A percentile compares a stretch with the other conserved stretches of the same genome.
Evolutionary conservation across 1,140 invertebrate species (phyloP).

Genomic region (Antheraea mylitta): DNA sequence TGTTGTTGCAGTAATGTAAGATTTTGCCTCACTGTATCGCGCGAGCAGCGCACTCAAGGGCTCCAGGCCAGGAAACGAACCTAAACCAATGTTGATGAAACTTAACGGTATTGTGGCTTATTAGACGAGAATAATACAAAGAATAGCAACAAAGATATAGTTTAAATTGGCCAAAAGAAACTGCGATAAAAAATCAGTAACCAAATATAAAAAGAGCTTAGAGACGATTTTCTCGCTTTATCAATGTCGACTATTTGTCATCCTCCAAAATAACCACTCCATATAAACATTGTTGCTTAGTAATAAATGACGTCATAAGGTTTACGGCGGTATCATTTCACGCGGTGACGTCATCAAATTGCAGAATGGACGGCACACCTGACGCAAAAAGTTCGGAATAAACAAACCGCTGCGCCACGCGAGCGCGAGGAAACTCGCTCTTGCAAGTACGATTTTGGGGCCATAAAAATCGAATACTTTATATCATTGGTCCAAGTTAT

Average conservation of each 20-base stretch:
- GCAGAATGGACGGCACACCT: constrained; percentile 42
- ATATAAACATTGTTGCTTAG: not conserved
- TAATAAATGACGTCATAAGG: constrained; percentile 18
- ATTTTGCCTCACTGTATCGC: no score
- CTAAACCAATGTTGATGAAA: no score
- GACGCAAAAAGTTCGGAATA: constrained; percentile 50
- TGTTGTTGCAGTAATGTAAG: no score
- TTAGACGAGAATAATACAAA: no score
- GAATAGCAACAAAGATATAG: no score
- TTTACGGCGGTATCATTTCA: constrained; percentile 10
- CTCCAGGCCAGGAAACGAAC: no score
- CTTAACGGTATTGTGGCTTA: no score
- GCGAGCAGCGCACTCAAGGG: no score
- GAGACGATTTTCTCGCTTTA: not conserved
- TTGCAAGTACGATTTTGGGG: constrained; percentile 24
- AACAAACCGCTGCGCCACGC: constrained; percentile 33
- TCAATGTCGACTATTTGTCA: not conserved
- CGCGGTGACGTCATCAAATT: constrained; percentile 43
- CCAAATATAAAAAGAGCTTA: not conserved
- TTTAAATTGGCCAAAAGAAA: not conserved
- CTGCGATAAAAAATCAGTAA: not conserved
- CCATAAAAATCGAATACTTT: constrained; percentile 24
- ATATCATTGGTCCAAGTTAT: not conserved
- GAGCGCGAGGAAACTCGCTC: constrained; percentile 33
- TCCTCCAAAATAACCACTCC: not conserved